Evolutionary conservation across 2,797 vertebrate species (phyloP), one percentile per base, ranked within the genome.

Genomic region (Anableps anableps): DNA sequence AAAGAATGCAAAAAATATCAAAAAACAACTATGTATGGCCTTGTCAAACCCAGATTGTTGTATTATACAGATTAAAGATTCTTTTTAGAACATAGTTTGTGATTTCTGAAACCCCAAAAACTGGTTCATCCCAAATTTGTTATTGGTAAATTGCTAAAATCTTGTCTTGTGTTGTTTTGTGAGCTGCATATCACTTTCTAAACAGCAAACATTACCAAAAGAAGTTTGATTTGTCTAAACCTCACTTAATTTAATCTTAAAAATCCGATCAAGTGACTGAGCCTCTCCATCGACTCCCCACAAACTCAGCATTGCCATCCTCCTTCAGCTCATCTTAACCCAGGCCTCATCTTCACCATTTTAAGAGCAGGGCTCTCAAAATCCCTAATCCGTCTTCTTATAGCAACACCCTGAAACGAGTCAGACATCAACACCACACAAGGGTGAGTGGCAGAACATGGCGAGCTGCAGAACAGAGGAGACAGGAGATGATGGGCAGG

Each of bases 181-280:
- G 43, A 72, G 43, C 13, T 9, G 16, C 6, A 29, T 29, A 47
- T 72, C 10, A 43, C 66, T 43, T 70, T 72, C 72, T 68, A 84
- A 85, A 84, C 77, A 77, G 82, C 75, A 78, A 88, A 80, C 74
- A 74, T 80, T 76, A 88, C 83, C 86, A 82, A 88, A 87, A 88
- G 71, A 68, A 79, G 82, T 85, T 72, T 55, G 87, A 85, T 89
- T 92, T 80, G 87, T 87, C 86, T 89, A 80, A 91, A 93, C 83
- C 88, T 88, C 85, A 83, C 85, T 72, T 92, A 94, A 95, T 94
- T 95, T 92, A 95, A 94, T 94, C 92, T 92, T 83, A 76, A 87
- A 87, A 92, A 91, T 93, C 90, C 79, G 75, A 85, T 81, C 74
- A 88, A 94, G 88, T 86, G 92, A 93, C 86, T 91, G 89, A 94